Conservation (phyloP, 2,888 invertebrate genomes). For the Julus scandinavius region DNA sequence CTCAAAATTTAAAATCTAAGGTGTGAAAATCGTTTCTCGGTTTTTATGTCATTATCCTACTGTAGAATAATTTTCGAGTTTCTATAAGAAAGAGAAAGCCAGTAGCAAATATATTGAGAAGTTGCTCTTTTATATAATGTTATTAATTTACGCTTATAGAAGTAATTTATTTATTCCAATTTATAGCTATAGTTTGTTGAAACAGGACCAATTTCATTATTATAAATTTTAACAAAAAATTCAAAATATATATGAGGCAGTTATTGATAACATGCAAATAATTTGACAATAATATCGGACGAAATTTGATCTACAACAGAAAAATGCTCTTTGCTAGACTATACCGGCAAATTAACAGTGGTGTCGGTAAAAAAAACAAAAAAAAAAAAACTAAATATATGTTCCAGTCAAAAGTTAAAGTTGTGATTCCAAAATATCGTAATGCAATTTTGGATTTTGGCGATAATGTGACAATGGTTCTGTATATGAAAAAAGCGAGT, state of each 20-base stretch:
- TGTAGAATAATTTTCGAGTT: background rate
- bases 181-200: background rate
- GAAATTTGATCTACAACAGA: background rate
- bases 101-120: background rate
- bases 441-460: no score
- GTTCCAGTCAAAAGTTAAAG: no score
- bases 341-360: background rate
- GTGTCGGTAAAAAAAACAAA: background rate
- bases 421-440: no score
- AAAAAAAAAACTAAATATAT: background rate
- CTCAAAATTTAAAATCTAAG: background rate
- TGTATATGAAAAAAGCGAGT: no score
- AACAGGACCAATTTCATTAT: background rate
- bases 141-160: background rate
- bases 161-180: background rate
- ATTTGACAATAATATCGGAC: background rate
- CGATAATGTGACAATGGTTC: no score
- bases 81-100: background rate
- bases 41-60: background rate
- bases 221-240: background rate
- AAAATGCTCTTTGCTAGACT: background rate
- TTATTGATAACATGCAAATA: background rate
- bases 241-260: background rate
- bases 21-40: background rate
- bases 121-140: slow-evolving; percentile 8